A percentile compares a stretch with the other conserved stretches of the same genome.
phyloP scores from a whole-genome alignment of 2,113 vertebrate species.

The Monopterus albus region DNA sequence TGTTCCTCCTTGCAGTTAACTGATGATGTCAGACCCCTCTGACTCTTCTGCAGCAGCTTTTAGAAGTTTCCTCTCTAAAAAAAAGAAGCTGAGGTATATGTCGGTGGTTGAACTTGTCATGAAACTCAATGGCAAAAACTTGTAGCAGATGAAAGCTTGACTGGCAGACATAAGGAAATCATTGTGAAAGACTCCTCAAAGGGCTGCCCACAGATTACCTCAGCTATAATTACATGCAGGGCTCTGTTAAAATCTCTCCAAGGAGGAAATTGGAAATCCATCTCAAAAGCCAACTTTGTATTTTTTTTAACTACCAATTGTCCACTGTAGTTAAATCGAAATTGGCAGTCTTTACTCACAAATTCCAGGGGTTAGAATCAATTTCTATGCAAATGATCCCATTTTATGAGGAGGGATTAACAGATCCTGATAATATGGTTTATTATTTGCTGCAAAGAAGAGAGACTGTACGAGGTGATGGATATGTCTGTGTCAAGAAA shows the following conservation, averaged over 20 bases:
- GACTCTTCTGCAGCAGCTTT: constrained; percentile 49
- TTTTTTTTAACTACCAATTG: constrained; percentile 72
- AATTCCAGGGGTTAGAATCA: constrained; percentile 76
- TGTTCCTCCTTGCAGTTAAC: constrained; percentile 52
- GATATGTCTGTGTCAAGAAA: constrained; percentile 72
- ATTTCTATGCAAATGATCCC: constrained; percentile 85
- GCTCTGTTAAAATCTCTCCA: constrained; percentile 59
- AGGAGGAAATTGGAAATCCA: constrained; percentile 74
- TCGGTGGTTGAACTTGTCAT: constrained; percentile 30
- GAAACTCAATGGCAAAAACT: constrained; percentile 27
- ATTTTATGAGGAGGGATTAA: constrained; percentile 72
- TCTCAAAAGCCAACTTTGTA: constrained; percentile 66
- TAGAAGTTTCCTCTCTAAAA: constrained; percentile 47
- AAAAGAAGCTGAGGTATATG: constrained; percentile 28
- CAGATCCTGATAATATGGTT: constrained; percentile 75
- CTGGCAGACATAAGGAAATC: constrained; percentile 42
- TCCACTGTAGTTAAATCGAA: constrained; percentile 74
- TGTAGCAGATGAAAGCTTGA: constrained; percentile 52
- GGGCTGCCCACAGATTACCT: constrained; percentile 48
- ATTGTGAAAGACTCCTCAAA: constrained; percentile 27
- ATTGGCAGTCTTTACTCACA: constrained; percentile 70
- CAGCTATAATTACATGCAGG: constrained; percentile 60
- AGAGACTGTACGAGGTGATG: constrained; percentile 74
- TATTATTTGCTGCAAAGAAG: constrained; percentile 74
- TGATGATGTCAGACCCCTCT: constrained; percentile 58